These are phyloP conservation scores for Rhadinocentrus ornatus DNA, from an alignment of 2,797 vertebrate species.

Conservation along the genomic window DNA sequence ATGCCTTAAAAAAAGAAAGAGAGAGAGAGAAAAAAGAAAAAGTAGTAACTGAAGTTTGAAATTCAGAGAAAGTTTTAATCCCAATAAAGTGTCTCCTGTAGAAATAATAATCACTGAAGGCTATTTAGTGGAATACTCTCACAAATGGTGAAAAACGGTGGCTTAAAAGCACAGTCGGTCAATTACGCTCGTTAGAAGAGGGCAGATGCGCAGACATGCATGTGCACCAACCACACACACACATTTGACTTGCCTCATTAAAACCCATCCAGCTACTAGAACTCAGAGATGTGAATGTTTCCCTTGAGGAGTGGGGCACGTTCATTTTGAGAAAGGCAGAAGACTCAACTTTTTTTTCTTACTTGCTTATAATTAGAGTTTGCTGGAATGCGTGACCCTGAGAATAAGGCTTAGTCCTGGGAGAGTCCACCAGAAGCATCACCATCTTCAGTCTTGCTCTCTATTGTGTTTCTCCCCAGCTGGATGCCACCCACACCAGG, in stretches of 20 bases:
- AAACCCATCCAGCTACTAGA: conserved; percentile 83
- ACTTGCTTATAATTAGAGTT: conserved; percentile 84
- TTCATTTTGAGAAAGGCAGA: conserved; percentile 83
- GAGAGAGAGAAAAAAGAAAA: conserved; percentile 9
- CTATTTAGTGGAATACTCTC: conserved; percentile 74
- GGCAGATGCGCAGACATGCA: conserved; percentile 74
- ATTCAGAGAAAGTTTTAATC: conserved; percentile 76
- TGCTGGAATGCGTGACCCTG: conserved; percentile 84
- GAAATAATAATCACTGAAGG: conserved; percentile 84
- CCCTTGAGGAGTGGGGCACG: conserved; percentile 78
- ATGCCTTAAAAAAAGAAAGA: conserved; percentile 23
- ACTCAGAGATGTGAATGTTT: conserved; percentile 83
- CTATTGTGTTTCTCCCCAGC: conserved; percentile 73
- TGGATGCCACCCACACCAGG: conserved; percentile 83
- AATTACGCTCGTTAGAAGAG: conserved; percentile 83
- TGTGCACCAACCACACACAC: conserved; percentile 53
- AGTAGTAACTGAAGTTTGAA: conserved; percentile 64
- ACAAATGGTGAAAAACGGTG: conserved; percentile 74
- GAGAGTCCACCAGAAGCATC: conserved; percentile 80
- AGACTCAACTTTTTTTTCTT: conserved; percentile 76
- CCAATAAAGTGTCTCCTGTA: conserved; percentile 73
- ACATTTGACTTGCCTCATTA: conserved; percentile 85
- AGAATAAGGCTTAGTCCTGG: conserved; percentile 83
- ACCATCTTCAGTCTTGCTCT: conserved; percentile 76
- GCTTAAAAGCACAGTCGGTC: conserved; percentile 77